Conservation (phyloP, 2,888 invertebrate genomes). For the Papilio demoleus region DNA sequence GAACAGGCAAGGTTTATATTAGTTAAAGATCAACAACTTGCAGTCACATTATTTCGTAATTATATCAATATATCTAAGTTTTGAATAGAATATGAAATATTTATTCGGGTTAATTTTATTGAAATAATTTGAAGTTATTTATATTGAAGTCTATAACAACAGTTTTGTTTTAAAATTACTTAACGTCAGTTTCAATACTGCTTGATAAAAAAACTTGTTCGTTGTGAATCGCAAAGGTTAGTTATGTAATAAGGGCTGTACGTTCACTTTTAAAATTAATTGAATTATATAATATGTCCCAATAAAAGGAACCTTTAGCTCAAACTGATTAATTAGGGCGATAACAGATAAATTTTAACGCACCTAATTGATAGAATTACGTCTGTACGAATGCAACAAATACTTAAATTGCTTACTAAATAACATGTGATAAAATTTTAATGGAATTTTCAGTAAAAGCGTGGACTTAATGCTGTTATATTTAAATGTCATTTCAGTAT, state of each 20-base stretch:
- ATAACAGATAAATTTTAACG: background rate
- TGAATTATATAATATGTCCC: conserved; percentile 35
- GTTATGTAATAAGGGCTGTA: conserved; percentile 36
- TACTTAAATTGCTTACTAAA: too few relatives aligned
- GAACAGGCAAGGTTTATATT: background rate
- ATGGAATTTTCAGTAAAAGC: too few relatives aligned
- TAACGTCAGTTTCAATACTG: background rate
- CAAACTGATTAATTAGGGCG: conserved; percentile 28
- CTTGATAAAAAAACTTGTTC: conserved; percentile 23
- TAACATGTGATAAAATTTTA: too few relatives aligned
- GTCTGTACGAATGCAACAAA: too few relatives aligned
- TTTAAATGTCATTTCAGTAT: too few relatives aligned
- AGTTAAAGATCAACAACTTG: background rate
- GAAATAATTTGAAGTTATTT: too few relatives aligned
- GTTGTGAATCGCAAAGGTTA: conserved; percentile 18
- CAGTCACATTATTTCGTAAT: background rate
- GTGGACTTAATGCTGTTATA: too few relatives aligned
- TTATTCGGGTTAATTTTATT: too few relatives aligned
- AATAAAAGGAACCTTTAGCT: conserved; percentile 33
- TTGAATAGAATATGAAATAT: background rate
- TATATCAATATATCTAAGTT: background rate
- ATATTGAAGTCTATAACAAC: too few relatives aligned
- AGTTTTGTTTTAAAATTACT: background rate
- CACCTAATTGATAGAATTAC: background rate
- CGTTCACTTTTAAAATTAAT: conserved; percentile 32